A percentile compares a stretch with the other conserved stretches of the same genome.
Conservation (phyloP, 2,113 vertebrate genomes). For the Tachuris rubrigastra region DNA sequence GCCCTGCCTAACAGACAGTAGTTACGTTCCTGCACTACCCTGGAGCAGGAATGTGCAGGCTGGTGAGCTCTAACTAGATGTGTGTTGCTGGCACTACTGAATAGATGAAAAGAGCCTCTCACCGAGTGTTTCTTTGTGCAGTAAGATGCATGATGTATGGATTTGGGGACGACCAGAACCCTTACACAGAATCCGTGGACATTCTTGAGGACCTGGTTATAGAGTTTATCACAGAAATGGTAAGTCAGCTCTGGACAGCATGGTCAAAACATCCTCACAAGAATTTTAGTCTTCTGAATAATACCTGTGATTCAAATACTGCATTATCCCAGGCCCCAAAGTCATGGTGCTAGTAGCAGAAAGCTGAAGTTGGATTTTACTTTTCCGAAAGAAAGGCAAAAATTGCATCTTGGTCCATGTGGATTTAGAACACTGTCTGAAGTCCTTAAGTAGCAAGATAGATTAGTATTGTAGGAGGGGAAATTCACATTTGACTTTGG, state of each 20-base stretch:
- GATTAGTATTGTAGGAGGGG: not conserved
- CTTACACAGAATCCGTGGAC: slow-evolving; percentile 97
- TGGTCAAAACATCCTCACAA: not conserved
- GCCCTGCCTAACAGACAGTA: not conserved
- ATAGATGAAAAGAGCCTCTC: not conserved
- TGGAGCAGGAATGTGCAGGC: not conserved
- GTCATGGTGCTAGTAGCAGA: not conserved
- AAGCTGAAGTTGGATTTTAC: not conserved
- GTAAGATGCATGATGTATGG: slow-evolving; percentile 99
- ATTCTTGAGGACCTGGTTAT: slow-evolving; percentile 98
- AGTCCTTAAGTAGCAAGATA: not conserved
- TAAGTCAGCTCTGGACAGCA: slow-evolving; percentile 35
- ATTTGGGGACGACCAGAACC: slow-evolving; percentile 98
- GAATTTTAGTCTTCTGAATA: not conserved
- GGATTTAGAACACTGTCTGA: not conserved
- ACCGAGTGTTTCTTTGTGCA: slow-evolving; percentile 37
- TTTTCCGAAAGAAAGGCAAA: not conserved
- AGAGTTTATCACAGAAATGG: slow-evolving; percentile 98
- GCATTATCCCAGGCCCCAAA: not conserved
- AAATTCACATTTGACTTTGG: not conserved
- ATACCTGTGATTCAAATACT: not conserved
- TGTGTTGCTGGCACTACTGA: not conserved
- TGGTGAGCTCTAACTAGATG: not conserved
- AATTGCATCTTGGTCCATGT: not conserved
- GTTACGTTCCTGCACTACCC: not conserved